Evolutionary conservation across 2,797 vertebrate genomes (phyloP).

Genomic region (Sebastes steindachneri): DNA sequence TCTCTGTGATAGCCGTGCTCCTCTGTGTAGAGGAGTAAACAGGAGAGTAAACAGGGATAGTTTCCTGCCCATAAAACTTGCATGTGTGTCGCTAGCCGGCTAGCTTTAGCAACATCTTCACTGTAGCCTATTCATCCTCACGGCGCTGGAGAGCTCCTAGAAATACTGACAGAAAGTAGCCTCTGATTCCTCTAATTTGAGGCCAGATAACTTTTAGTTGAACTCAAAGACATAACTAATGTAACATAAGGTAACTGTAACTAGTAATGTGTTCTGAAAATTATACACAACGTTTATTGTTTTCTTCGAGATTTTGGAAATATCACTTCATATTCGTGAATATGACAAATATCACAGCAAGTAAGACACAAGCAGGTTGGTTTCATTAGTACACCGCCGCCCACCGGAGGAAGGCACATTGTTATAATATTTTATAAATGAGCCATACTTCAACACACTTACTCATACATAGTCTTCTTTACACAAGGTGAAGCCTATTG

Average conservation of each 20-base stretch:
- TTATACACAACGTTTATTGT: neutral
- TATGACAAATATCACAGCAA: neutral
- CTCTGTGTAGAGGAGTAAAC: neutral
- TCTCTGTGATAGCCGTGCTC: neutral
- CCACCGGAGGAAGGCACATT: constrained; percentile 1
- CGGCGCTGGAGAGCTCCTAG: neutral
- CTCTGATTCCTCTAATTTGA: neutral
- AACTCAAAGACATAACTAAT: neutral
- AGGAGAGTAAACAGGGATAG: constrained; percentile 27
- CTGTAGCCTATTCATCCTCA: constrained; percentile 43
- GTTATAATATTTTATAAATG: constrained; percentile 17
- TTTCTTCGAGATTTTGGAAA: neutral
- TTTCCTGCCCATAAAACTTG: constrained; percentile 69
- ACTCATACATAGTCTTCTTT: neutral
- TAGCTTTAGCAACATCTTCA: constrained; percentile 63
- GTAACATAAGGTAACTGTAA: neutral
- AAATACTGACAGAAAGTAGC: neutral
- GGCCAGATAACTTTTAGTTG: neutral
- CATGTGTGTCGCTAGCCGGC: constrained; percentile 53
- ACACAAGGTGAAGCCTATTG: neutral
- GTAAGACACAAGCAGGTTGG: neutral
- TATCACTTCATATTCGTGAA: neutral
- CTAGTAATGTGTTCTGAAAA: neutral
- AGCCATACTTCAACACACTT: neutral
- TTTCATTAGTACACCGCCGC: neutral